A percentile compares a stretch with the other conserved stretches of the same genome.
Conservation (phyloP, 1,140 invertebrate genomes). For the Drosophila azteca region DNA sequence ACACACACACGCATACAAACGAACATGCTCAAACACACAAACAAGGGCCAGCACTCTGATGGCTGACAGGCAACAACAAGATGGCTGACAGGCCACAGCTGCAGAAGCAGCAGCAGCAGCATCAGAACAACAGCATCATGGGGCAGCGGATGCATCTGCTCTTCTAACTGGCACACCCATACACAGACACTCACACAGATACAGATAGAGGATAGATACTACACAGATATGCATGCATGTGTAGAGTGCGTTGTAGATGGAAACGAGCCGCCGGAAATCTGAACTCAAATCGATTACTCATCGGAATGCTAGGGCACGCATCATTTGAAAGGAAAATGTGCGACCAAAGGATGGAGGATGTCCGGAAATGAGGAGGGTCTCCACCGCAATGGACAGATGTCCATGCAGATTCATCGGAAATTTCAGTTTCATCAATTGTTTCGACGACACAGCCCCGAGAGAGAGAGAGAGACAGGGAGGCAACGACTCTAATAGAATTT, state of each 20-base stretch:
- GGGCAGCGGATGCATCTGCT: constrained; percentile 15
- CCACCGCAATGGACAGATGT: no score
- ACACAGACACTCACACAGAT: constrained; percentile 2
- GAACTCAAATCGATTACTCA: constrained; percentile 48
- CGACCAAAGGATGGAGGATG: no score
- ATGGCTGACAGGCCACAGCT: constrained; percentile 22
- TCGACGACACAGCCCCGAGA: not conserved
- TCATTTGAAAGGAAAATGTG: constrained; percentile 18
- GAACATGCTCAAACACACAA: constrained; percentile 10
- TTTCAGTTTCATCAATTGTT: not conserved
- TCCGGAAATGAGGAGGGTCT: no score
- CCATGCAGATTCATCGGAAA: no score
- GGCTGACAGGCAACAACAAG: constrained; percentile 46
- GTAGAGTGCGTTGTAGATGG: constrained; percentile 39
- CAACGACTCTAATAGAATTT: no score
- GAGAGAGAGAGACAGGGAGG: not conserved
- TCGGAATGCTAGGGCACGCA: constrained; percentile 29
- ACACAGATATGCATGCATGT: constrained; percentile 14
- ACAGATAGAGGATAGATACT: no score
- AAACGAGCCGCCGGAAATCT: constrained; percentile 47
- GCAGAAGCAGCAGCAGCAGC: constrained; percentile 5
- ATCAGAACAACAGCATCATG: not conserved
- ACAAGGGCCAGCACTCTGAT: constrained; percentile 21
- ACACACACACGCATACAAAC: constrained; percentile 10
- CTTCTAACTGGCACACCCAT: constrained; percentile 6